Base-by-base conservation (phyloP, 2,888 invertebrate genomes). In the Himalopsyche tibetana region DNA sequence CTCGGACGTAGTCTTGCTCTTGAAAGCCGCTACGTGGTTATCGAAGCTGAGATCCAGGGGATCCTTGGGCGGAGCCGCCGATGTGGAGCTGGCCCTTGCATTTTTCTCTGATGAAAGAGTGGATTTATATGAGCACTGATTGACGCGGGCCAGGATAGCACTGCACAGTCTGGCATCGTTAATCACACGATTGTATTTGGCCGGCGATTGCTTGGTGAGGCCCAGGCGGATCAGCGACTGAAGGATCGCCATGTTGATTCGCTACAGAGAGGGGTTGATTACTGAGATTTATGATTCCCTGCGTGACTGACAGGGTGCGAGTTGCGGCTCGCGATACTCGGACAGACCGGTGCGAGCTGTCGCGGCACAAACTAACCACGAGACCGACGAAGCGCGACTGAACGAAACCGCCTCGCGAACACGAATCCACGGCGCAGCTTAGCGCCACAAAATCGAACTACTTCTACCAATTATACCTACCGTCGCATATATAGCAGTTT, bases 1-100 rank as follows among this genome's bases (percentile, higher is more conserved):
- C 93, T 99, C 99, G 93, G 95, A 95, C 89, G 97, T 98, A 90
- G 97, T 98, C 94, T 99, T 99, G 93, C 98, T 98, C 92, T 98
- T 97, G 94, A 98, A 99, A 42, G 99, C 97, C 89, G 98, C 98
- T 90, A 95, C 94, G 42, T 97, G 96, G 94, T 98, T 97, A 92
- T 95, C 95, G 93, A 99, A 99, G 89, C 94, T 94, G 89, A 97
- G 94, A 92, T 98, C 98, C 89, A 98, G 94, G 4, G 96, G 95
- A 92, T 97, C 97, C 80, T 91, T 91, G 12, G 90, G 90, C 15
- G 90, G 88, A 6, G 56, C 51, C 38, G 84, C 80, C 89, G 89
- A 38, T 90, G 89, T 17, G 63, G 85, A 19, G 84, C 89, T 28
- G 36, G 69, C 80, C 51, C 45, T 82, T 6, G 55, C 82, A 74